These are phyloP conservation scores for Sphecodes monilicornis DNA, from an alignment of 2,888 invertebrate species.

Conservation along the genomic window DNA sequence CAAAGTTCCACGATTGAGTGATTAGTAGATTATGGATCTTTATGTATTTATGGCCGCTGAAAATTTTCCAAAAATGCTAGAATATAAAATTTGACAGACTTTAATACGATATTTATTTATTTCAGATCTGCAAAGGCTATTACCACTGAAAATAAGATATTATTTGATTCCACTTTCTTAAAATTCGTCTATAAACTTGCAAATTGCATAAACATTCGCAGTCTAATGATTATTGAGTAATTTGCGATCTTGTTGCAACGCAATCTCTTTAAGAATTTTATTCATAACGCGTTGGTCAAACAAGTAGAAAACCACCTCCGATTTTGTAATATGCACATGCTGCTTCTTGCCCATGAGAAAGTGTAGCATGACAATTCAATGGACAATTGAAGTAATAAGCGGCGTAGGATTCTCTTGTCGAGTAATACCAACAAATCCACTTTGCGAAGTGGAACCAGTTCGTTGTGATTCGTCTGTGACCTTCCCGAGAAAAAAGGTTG, in stretches of 20 bases:
- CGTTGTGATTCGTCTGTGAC: background rate
- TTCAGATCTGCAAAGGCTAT: no score
- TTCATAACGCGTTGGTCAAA: background rate
- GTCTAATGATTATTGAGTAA: no score
- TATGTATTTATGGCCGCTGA: no score
- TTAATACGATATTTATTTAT: no score
- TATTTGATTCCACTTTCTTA: no score
- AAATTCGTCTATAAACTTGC: no score
- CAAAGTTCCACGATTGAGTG: no score
- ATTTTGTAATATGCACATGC: background rate
- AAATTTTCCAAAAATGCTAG: no score
- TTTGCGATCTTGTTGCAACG: background rate
- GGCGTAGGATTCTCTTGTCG: background rate
- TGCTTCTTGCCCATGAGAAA: background rate
- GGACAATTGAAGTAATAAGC: background rate
- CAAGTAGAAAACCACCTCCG: background rate
- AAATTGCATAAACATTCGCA: no score
- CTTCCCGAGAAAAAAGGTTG: background rate
- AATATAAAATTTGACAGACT: no score
- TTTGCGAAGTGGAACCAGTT: slow-evolving; percentile 2
- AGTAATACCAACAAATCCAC: background rate
- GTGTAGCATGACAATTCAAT: background rate
- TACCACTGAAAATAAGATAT: no score
- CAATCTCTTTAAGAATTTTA: background rate
- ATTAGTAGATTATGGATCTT: no score